A percentile compares a stretch with the other conserved stretches of the same genome.
Evolutionary conservation across 2,888 invertebrate genomes (phyloP).

Genomic region (Shargacucullia verbasci): DNA sequence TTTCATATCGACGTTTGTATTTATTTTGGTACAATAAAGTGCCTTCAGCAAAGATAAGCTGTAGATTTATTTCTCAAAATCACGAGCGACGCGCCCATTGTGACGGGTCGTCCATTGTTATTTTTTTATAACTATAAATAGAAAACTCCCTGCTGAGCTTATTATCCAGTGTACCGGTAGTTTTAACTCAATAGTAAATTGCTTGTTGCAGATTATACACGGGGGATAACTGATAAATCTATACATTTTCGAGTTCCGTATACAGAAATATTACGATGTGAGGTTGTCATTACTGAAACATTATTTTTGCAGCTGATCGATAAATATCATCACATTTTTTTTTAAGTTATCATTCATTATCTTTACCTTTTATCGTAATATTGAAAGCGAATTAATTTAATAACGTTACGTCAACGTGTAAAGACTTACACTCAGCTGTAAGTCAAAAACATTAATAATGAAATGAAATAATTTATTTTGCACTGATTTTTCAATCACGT

Average conservation of each 20-base stretch:
- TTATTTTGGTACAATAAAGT: slow-evolving; percentile 26
- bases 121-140: slow-evolving; percentile 45
- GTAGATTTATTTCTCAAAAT: slow-evolving; percentile 48
- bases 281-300: no score
- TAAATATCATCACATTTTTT: no score
- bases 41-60: slow-evolving; percentile 37
- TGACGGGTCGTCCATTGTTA: slow-evolving; percentile 43
- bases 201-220: slow-evolving; percentile 40
- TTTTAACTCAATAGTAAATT: slow-evolving; percentile 49
- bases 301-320: no score
- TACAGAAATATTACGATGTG: no score
- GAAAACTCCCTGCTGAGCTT: slow-evolving; percentile 42
- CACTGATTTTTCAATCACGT: no score
- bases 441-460: no score
- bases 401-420: no score
- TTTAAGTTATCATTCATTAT: no score
- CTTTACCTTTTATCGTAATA: no score
- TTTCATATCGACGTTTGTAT: slow-evolving; percentile 15
- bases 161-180: slow-evolving; percentile 32
- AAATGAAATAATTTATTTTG: no score
- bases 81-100: slow-evolving; percentile 43
- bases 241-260: slow-evolving; percentile 15
- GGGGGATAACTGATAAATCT: slow-evolving; percentile 27
- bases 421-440: no score
- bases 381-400: no score